Base-by-base conservation (phyloP, 2,113 vertebrate genomes). In the Dasyurus viverrinus region DNA sequence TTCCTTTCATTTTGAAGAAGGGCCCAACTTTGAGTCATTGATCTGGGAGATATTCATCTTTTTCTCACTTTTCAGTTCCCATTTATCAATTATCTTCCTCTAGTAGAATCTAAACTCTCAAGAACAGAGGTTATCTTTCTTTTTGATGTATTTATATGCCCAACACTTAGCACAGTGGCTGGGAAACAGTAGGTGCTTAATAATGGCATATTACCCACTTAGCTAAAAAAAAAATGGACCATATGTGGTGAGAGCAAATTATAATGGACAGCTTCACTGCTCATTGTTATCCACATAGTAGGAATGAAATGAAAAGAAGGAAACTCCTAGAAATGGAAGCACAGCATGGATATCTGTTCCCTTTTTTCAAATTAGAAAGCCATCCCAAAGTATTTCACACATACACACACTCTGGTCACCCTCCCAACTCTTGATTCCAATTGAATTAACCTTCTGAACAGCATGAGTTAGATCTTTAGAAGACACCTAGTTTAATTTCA, bases 391-490 rank as follows among this genome's bases (percentile, higher is more conserved):
- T 48, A 48, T 48, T 48, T 48, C 50, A 52, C 8, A 52, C 9
- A 52, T 1, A 52, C 50, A 52, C 50, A 52, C 22, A 48, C 8
- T 68, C 19, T 89, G 12, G 23, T 3, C 68, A 46, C 53, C 89
- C 91, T 89, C 48, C 93, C n/a, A 92, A 4, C 50, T 91, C 52
- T 94, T 30, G 60, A n/a, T 50, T 94, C 47, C 60, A 93, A 92
- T 48, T 90, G 50, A 27, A 22, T 30, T 92, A 1, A 1, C 54
- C 94, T 19, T 25, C 48, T 92, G 68, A 92, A 46, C 48, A 26
- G 96, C 53, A 57, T 68, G 30, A 16, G 16, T 36, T 68, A 30
- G 57, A 11, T 68, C 57, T 36, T 68, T 36, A 36, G 57, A 60
- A 68, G 57, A 68, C 12, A 68, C 36, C 12, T 68, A 36, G 57